These are phyloP conservation scores for Dicyrtoma fusca DNA, from an alignment of 2,888 invertebrate species.

Conservation along the genomic window DNA sequence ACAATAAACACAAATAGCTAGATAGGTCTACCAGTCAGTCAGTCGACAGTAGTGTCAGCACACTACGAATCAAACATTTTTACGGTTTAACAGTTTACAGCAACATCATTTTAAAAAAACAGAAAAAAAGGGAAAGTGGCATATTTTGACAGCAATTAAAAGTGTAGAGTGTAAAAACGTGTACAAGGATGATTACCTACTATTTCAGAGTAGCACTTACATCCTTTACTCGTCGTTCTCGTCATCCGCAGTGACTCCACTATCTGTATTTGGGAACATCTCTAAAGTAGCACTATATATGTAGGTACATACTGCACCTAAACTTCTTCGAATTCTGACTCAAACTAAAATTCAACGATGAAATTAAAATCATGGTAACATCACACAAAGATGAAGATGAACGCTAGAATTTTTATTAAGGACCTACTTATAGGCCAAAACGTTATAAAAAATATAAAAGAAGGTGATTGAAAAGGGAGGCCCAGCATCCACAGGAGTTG, in stretches of 20 bases:
- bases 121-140: background rate
- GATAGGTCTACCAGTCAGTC: too few species aligned
- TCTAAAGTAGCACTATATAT: too few species aligned
- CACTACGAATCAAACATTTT: background rate
- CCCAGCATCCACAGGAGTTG: slow-evolving; percentile 21
- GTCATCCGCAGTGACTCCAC: background rate
- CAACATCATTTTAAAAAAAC: background rate
- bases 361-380: background rate
- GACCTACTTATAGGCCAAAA: background rate
- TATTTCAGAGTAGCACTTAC: slow-evolving; percentile 3
- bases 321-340: too few species aligned
- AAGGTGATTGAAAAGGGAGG: slow-evolving; percentile 29
- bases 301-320: too few species aligned
- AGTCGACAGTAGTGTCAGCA: too few species aligned
- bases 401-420: background rate
- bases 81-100: background rate
- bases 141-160: slow-evolving; percentile 16
- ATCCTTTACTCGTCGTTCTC: background rate
- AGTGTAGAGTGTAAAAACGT: slow-evolving; percentile 30
- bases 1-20: too few species aligned
- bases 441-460: background rate
- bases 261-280: too few species aligned
- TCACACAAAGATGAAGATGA: background rate
- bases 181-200: background rate
- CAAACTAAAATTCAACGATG: too few species aligned